A percentile compares a stretch with the other conserved stretches of the same genome.
phyloP scores from a whole-genome alignment of 2,113 vertebrate species.

The Pygathrix nemaeus region DNA sequence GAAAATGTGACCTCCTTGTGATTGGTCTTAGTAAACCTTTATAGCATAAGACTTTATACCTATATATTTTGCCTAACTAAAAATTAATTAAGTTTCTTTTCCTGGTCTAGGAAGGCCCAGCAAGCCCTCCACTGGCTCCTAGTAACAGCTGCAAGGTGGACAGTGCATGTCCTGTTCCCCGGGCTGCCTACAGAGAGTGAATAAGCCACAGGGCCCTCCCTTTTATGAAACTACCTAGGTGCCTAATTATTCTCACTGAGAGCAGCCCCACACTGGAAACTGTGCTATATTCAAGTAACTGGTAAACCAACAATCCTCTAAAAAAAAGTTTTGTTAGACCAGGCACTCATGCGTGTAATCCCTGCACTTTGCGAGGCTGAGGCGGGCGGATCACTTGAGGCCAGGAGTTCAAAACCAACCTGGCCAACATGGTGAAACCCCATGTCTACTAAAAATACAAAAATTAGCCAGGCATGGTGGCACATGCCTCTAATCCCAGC shows the following conservation, averaged over 20 bases:
- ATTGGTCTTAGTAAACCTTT: background rate
- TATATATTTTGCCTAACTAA: conserved; percentile 40
- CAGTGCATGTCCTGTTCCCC: background rate
- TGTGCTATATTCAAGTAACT: background rate
- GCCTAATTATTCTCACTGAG: background rate
- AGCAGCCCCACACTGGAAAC: background rate
- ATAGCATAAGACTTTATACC: background rate
- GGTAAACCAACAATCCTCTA: background rate
- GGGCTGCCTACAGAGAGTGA: background rate
- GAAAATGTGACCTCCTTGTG: background rate
- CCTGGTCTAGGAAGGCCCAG: background rate
- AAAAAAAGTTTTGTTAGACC: background rate
- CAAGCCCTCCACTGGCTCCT: background rate
- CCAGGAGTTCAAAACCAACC: too few relatives aligned
- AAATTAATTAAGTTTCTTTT: background rate
- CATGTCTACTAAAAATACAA: too few relatives aligned
- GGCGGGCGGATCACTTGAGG: too few relatives aligned
- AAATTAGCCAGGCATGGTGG: too few relatives aligned
- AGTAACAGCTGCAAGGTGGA: background rate
- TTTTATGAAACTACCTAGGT: background rate
- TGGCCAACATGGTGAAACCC: too few relatives aligned
- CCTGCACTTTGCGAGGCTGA: too few relatives aligned
- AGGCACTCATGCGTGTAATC: too few relatives aligned
- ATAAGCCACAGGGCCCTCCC: too few relatives aligned
- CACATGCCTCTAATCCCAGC: too few relatives aligned